Percentiles rank a stretch among this genome's conserved stretches.
These are phyloP conservation scores for Megalopta genalis DNA, from an alignment of 1,140 invertebrate species.

Conservation along the genomic window DNA sequence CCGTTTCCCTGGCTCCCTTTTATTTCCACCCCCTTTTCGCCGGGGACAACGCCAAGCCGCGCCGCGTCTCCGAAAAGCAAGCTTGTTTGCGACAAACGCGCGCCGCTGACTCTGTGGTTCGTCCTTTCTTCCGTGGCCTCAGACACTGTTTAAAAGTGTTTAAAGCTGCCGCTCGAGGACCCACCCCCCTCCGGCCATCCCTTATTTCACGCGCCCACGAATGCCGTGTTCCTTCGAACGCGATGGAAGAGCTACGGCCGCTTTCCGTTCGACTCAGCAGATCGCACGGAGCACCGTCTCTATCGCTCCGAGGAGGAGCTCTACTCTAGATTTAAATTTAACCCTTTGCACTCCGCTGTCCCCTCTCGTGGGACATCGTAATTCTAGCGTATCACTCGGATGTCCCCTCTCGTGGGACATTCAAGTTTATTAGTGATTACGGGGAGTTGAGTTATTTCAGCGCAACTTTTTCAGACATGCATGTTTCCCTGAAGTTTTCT, in stretches of 20 bases:
- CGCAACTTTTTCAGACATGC: no score
- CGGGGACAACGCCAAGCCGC: not conserved
- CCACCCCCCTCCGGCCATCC: not conserved
- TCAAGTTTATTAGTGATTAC: no score
- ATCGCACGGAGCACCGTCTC: no score
- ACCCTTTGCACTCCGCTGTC: no score
- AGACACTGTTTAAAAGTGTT: slow-evolving; percentile 50
- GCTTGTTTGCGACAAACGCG: slow-evolving; percentile 62
- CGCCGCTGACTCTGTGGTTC: slow-evolving; percentile 45
- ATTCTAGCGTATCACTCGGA: no score
- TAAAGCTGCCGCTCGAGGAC: slow-evolving; percentile 33
- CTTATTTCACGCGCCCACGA: slow-evolving; percentile 8
- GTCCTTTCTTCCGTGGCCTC: not conserved
- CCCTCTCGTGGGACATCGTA: no score
- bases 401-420: no score
- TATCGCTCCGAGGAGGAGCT: no score
- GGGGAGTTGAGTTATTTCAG: no score
- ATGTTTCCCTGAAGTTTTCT: no score
- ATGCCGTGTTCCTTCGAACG: not conserved
- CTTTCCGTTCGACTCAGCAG: no score
- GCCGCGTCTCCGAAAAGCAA: slow-evolving; percentile 27
- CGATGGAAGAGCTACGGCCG: not conserved
- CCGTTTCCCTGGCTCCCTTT: slow-evolving; percentile 32
- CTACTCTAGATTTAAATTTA: no score
- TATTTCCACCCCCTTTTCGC: slow-evolving; percentile 1